These are phyloP conservation scores for Strix aluco DNA, from an alignment of 2,113 vertebrate species.

Conservation along the genomic window DNA sequence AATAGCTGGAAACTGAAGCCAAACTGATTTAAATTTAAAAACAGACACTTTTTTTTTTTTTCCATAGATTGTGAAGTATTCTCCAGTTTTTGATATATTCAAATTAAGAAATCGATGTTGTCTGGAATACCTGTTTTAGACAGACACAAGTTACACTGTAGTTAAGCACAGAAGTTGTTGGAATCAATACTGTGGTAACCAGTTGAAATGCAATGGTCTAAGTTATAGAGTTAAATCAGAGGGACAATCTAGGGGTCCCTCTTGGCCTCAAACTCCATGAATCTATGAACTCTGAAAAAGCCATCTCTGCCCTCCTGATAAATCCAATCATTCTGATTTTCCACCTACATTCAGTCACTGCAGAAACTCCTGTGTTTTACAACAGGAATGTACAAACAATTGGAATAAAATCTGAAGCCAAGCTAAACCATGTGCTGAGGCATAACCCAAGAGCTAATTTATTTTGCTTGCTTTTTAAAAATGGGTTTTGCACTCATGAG, in stretches of 20 bases:
- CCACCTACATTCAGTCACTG: background rate
- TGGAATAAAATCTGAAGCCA: background rate
- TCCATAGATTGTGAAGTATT: background rate
- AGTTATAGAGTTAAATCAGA: fast-evolving
- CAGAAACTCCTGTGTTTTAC: background rate
- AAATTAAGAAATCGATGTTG: background rate
- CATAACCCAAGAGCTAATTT: background rate
- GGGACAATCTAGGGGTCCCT: background rate
- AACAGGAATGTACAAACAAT: background rate
- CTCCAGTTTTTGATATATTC: background rate
- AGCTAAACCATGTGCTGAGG: background rate
- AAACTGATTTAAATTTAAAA: constrained; percentile 43
- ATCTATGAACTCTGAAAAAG: background rate
- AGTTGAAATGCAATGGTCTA: background rate
- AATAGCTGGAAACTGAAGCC: constrained; percentile 44
- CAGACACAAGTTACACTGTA: background rate
- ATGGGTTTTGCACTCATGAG: background rate
- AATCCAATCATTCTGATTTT: background rate
- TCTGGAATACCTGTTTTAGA: background rate
- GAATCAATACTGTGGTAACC: background rate
- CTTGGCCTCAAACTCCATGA: background rate
- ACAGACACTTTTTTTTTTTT: background rate
- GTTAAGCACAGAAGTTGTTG: background rate
- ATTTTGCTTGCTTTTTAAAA: background rate
- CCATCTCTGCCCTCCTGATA: background rate